These are phyloP conservation scores for Anorthoa munda DNA, from an alignment of 2,888 invertebrate species.

Conservation along the genomic window DNA sequence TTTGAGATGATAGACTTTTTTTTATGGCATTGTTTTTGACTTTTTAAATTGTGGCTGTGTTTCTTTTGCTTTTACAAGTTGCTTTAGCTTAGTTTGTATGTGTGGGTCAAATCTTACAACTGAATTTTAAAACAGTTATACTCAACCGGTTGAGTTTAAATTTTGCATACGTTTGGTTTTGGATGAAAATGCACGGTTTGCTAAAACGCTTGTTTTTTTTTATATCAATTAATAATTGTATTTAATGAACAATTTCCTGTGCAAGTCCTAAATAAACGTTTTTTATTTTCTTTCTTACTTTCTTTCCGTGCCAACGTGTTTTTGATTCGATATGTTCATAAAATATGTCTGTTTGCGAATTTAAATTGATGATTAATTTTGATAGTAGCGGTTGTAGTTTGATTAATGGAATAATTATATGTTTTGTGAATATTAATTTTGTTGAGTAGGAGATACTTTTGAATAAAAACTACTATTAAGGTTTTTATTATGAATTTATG, in stretches of 20 bases:
- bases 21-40: neutral
- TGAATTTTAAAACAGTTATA: too few relatives aligned
- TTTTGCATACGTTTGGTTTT: too few relatives aligned
- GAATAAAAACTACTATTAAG: constrained; percentile 14
- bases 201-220: neutral
- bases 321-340: neutral
- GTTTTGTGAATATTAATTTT: constrained; percentile 32
- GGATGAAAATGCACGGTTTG: too few relatives aligned
- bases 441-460: constrained; percentile 5
- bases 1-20: neutral
- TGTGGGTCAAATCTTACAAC: too few relatives aligned
- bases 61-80: too few relatives aligned
- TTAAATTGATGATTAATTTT: constrained; percentile 41
- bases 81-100: too few relatives aligned
- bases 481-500: constrained; percentile 17
- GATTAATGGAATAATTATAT: constrained; percentile 57
- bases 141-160: too few relatives aligned
- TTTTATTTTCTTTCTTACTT: neutral
- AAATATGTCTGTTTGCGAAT: constrained; percentile 18
- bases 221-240: neutral
- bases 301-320: neutral
- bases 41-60: too few relatives aligned
- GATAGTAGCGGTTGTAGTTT: constrained; percentile 37
- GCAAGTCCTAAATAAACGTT: neutral
- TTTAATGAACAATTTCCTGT: neutral